These are phyloP conservation scores for Melanargia galathea DNA, from an alignment of 2,888 invertebrate genomes.

Conservation along the genomic window DNA sequence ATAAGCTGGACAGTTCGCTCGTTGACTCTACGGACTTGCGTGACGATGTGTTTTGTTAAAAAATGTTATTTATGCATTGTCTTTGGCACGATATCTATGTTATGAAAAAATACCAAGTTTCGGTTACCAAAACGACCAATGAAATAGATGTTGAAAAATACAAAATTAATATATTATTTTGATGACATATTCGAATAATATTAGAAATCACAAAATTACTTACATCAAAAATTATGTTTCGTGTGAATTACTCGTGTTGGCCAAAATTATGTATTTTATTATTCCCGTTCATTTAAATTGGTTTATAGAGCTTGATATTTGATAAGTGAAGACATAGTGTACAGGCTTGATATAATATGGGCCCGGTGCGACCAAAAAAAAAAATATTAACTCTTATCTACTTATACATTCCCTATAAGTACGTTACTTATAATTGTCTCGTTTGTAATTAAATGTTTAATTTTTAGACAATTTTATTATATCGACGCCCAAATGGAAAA, in stretches of 20 bases:
- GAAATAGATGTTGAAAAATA: not conserved
- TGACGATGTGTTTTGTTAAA: not conserved
- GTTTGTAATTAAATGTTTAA: constrained; percentile 18
- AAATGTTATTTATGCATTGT: not conserved
- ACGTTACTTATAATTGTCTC: constrained; percentile 18
- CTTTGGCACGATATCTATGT: not conserved
- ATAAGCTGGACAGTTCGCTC: constrained; percentile 41
- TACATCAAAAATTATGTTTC: constrained; percentile 10
- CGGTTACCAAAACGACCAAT: no score
- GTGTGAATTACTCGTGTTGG: constrained; percentile 64
- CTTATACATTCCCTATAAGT: constrained; percentile 20
- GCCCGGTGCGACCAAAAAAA: constrained; percentile 59
- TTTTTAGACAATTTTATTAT: constrained; percentile 26
- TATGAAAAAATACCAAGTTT: not conserved
- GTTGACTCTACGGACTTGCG: constrained; percentile 4
- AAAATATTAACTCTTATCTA: constrained; percentile 22
- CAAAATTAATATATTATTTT: not conserved
- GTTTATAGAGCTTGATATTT: constrained; percentile 71
- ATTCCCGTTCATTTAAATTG: constrained; percentile 62
- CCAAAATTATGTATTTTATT: constrained; percentile 75
- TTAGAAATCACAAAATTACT: not conserved
- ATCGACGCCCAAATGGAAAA: constrained; percentile 21
- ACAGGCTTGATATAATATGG: constrained; percentile 58
- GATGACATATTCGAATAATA: not conserved
- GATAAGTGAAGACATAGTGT: constrained; percentile 50